These are phyloP conservation scores for Glyptemys insculpta DNA, from an alignment of 2,797 vertebrate species.

Conservation along the genomic window DNA sequence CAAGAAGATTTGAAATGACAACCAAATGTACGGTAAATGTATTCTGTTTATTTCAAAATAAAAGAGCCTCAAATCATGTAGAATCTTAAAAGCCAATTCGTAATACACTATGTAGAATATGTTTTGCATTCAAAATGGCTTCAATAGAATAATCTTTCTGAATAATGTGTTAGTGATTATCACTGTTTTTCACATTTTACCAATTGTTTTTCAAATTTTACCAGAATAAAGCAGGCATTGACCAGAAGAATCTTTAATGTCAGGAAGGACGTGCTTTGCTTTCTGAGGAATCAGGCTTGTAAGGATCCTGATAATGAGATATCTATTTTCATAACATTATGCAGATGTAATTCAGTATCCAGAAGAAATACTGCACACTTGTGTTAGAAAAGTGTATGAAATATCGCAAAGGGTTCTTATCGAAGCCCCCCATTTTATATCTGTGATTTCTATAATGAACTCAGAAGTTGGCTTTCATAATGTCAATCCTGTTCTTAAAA, in stretches of 20 bases:
- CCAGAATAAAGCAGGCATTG: conserved; percentile 22
- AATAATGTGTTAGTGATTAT: background rate
- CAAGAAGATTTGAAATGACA: conserved; percentile 15
- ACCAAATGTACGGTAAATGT: background rate
- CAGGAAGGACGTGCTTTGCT: background rate
- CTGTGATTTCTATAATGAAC: background rate
- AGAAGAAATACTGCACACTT: background rate
- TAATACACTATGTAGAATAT: background rate
- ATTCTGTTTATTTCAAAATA: background rate
- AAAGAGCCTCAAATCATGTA: background rate
- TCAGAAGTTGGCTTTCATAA: background rate
- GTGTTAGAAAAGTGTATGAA: background rate
- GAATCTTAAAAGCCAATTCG: background rate
- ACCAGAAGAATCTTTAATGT: background rate
- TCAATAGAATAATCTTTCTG: background rate
- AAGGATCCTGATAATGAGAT: background rate
- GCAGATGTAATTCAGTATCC: background rate
- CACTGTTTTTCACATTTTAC: background rate
- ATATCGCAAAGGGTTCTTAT: background rate
- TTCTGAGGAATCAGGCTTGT: background rate
- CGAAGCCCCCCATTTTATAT: background rate
- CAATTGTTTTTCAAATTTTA: background rate
- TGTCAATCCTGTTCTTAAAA: background rate
- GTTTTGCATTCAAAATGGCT: background rate
- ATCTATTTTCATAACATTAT: background rate